Conservation (phyloP, 2,113 vertebrate genomes). For the Hypomesus transpacificus region DNA sequence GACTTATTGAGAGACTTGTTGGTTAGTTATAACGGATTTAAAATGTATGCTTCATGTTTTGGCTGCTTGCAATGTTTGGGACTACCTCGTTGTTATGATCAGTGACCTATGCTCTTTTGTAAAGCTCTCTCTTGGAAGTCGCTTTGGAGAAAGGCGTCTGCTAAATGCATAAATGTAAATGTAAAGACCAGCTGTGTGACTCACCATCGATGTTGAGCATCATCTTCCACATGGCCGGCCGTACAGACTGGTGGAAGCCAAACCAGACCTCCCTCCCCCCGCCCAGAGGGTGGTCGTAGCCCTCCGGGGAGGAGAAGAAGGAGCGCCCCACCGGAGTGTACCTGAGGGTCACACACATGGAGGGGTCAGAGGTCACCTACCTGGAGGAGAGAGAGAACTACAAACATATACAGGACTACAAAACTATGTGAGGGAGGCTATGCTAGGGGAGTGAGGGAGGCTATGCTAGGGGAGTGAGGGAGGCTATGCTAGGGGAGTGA, state of each 20-base stretch:
- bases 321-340: slow-evolving; percentile 99
- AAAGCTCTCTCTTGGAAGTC: no score
- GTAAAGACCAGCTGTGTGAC: slow-evolving; percentile 28
- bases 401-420: not conserved
- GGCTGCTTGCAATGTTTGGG: no score
- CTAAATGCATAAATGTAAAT: no score
- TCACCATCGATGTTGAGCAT: slow-evolving; percentile 99
- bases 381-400: not conserved
- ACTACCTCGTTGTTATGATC: no score
- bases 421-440: not conserved
- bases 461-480: not conserved
- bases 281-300: slow-evolving; percentile 95
- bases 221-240: slow-evolving; percentile 99
- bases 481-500: not conserved
- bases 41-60: no score
- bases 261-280: slow-evolving; percentile 99
- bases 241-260: slow-evolving; percentile 97
- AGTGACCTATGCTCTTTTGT: no score
- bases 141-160: no score
- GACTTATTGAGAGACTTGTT: no score
- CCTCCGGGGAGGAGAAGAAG: slow-evolving; percentile 98
- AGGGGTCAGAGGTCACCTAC: not conserved
- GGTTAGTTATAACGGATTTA: no score
- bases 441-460: not conserved
- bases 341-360: slow-evolving; percentile 59